A percentile compares a stretch with the other conserved stretches of the same genome.
Evolutionary conservation across 2,888 invertebrate genomes (phyloP).

Genomic region (Zele albiditarsus): DNA sequence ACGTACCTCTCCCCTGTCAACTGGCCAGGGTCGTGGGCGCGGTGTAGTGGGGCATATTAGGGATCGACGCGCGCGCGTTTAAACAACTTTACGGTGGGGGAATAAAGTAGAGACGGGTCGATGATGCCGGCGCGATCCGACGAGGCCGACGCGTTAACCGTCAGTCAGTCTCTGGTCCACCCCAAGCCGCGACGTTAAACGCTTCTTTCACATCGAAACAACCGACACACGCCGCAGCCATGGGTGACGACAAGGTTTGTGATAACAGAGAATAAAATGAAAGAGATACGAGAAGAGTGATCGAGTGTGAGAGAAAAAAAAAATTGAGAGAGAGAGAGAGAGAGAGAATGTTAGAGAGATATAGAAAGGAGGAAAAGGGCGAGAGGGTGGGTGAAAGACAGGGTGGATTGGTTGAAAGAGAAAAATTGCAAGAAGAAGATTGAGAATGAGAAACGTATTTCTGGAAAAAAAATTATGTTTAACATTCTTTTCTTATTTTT

Average conservation of each 20-base stretch:
- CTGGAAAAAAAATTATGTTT: background rate
- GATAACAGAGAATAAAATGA: constrained; percentile 44
- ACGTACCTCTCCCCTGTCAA: constrained; percentile 43
- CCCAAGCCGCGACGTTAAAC: constrained; percentile 78
- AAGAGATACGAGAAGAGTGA: constrained; percentile 32
- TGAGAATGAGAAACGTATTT: background rate
- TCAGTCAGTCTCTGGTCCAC: constrained; percentile 78
- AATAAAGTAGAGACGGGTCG: constrained; percentile 74
- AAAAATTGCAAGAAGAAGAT: constrained; percentile 1
- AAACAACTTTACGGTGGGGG: constrained; percentile 47
- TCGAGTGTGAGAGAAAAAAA: constrained; percentile 5
- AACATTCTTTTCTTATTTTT: background rate
- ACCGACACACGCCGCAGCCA: constrained; percentile 74
- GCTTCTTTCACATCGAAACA: constrained; percentile 74
- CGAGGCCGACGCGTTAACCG: constrained; percentile 61
- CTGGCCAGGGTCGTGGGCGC: constrained; percentile 54
- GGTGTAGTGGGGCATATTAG: constrained; percentile 48
- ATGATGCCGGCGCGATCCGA: constrained; percentile 73
- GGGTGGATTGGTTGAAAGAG: background rate
- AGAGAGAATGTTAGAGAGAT: constrained; percentile 21
- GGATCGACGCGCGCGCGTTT: constrained; percentile 41
- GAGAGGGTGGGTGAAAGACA: background rate
- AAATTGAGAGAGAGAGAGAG: constrained; percentile 24
- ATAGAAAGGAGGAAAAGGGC: constrained; percentile 34
- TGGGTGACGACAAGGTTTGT: constrained; percentile 71